These are phyloP conservation scores for Enteromius viviparus DNA, from an alignment of 2,797 vertebrate genomes.

Conservation along the genomic window DNA sequence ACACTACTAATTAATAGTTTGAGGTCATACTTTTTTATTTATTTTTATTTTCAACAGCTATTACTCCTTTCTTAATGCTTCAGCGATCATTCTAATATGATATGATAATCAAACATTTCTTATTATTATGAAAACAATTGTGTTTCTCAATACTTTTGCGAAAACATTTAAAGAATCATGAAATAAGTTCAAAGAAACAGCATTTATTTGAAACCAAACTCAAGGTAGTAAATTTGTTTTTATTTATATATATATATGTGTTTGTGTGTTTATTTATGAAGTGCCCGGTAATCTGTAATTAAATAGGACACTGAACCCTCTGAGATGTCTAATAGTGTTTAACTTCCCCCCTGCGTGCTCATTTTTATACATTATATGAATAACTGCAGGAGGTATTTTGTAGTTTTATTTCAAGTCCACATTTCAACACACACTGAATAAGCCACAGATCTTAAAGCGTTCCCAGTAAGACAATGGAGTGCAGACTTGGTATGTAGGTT, in stretches of 20 bases:
- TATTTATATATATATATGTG: no score
- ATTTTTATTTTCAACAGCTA: neutral
- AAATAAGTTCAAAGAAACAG: neutral
- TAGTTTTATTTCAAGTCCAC: constrained; percentile 73
- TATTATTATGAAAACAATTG: neutral
- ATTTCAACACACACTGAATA: constrained; percentile 54
- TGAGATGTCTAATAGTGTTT: neutral
- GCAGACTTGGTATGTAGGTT: constrained; percentile 43
- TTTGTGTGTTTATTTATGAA: no score
- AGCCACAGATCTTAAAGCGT: constrained; percentile 33
- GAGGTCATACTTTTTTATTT: neutral
- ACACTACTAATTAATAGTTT: neutral
- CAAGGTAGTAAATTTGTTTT: neutral
- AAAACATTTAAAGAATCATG: neutral
- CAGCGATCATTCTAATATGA: neutral
- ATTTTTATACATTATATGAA: neutral
- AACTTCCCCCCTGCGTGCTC: neutral
- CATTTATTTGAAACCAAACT: neutral
- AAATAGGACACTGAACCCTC: neutral
- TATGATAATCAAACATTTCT: neutral
- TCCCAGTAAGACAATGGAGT: constrained; percentile 43
- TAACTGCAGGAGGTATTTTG: neutral
- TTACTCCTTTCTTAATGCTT: neutral
- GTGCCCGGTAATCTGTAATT: neutral
- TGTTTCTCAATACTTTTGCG: neutral